Evolutionary conservation across 2,113 vertebrate species (phyloP).

Genomic region (Macquaria australasica): DNA sequence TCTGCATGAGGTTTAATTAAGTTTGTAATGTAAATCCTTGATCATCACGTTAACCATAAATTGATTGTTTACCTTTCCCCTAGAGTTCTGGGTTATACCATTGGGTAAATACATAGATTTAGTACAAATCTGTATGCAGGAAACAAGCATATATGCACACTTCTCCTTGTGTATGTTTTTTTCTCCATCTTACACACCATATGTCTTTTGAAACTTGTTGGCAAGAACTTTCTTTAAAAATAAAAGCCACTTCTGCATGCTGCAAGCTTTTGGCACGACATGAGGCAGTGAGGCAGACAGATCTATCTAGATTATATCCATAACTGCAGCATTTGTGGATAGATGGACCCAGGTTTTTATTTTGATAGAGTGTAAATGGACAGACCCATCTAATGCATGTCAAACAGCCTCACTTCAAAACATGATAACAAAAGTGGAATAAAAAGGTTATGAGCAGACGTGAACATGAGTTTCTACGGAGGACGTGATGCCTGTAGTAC

Average conservation of each 20-base stretch:
- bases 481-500: neutral
- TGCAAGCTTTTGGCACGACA: constrained; percentile 32
- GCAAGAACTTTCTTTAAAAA: constrained; percentile 24
- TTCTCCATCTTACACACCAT: neutral
- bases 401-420: constrained; percentile 61
- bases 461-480: constrained; percentile 15
- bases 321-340: constrained; percentile 51
- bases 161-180: neutral
- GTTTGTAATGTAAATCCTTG: neutral
- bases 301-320: constrained; percentile 67
- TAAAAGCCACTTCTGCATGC: constrained; percentile 25
- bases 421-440: constrained; percentile 46
- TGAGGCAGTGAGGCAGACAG: constrained; percentile 37
- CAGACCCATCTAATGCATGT: constrained; percentile 64
- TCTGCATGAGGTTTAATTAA: neutral
- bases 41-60: neutral
- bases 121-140: neutral
- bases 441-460: constrained; percentile 32
- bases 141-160: neutral
- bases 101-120: neutral
- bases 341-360: constrained; percentile 59
- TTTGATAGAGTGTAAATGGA: constrained; percentile 68
- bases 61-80: neutral
- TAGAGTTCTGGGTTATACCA: neutral
- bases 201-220: neutral